These are phyloP conservation scores for Oenanthe oenanthe DNA, from an alignment of 2,113 vertebrate species.

Conservation along the genomic window DNA sequence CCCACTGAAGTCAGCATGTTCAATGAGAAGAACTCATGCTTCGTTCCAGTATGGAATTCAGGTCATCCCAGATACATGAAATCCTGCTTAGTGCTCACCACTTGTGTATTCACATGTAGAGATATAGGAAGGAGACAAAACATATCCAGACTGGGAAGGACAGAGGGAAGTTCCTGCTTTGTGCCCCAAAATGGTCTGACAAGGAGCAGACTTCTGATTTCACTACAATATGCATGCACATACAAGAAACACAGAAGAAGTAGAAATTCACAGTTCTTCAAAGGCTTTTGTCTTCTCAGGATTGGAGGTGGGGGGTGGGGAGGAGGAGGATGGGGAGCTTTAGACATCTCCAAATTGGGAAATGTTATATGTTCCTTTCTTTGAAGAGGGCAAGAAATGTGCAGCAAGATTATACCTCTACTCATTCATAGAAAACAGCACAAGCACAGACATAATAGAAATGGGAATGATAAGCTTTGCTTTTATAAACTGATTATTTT, in stretches of 20 bases:
- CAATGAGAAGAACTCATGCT: neutral
- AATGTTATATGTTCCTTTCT: neutral
- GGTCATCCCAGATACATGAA: neutral
- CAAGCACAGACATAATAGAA: accelerated
- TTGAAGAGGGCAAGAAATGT: neutral
- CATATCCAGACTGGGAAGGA: neutral
- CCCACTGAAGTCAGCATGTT: neutral
- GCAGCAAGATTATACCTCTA: neutral
- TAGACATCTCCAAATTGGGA: accelerated
- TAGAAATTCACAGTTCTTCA: neutral
- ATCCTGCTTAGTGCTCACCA: neutral
- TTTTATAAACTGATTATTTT: neutral
- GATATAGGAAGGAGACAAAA: accelerated
- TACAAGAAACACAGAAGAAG: neutral
- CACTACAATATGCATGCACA: accelerated
- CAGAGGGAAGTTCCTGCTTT: neutral
- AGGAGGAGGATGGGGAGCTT: accelerated
- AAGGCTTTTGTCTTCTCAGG: neutral
- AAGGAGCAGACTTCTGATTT: neutral
- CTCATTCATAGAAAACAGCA: neutral
- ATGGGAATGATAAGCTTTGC: accelerated
- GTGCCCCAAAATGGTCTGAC: accelerated
- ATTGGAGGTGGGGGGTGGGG: accelerated
- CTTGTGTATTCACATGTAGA: accelerated
- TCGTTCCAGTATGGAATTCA: neutral